phyloP scores from a whole-genome alignment of 2,888 invertebrate species.

The Cerceris ruficornis region DNA sequence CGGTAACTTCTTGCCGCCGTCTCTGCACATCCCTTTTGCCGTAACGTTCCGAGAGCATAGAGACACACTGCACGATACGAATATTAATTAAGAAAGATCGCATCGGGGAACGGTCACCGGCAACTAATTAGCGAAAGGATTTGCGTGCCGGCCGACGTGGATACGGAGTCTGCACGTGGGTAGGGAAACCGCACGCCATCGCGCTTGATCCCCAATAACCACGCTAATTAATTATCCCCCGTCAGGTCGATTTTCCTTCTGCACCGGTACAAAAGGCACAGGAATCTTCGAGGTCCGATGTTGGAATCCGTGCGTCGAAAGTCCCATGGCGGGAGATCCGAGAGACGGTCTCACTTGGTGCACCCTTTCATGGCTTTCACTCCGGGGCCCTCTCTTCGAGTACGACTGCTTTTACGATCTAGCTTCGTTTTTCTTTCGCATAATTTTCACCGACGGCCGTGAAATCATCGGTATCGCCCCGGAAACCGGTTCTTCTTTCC shows the following conservation, averaged over 20 bases:
- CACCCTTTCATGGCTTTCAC: constrained; percentile 6
- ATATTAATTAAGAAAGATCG: constrained; percentile 74
- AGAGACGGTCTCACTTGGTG: background rate
- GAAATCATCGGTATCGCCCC: constrained; percentile 58
- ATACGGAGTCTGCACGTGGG: constrained; percentile 4
- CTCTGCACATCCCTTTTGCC: constrained; percentile 10
- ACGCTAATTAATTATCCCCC: constrained; percentile 56
- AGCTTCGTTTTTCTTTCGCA: constrained; percentile 51
- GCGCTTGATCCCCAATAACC: constrained; percentile 40
- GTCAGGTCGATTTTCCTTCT: constrained; percentile 41
- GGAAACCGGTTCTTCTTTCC: constrained; percentile 56
- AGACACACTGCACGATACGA: constrained; percentile 50
- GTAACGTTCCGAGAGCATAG: constrained; percentile 27
- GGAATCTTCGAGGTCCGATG: background rate
- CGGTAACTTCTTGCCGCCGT: constrained; percentile 38
- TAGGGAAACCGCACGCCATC: constrained; percentile 29
- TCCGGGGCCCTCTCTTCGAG: constrained; percentile 7
- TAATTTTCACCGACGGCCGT: constrained; percentile 62
- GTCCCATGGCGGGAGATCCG: background rate
- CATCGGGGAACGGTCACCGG: constrained; percentile 56
- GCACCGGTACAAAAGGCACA: constrained; percentile 14
- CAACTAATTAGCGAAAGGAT: constrained; percentile 62
- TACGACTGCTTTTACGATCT: constrained; percentile 39
- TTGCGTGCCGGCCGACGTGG: constrained; percentile 32
- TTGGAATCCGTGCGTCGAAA: constrained; percentile 18